Conservation (phyloP, 2,113 vertebrate genomes). For the Tragelaphus buxtoni region DNA sequence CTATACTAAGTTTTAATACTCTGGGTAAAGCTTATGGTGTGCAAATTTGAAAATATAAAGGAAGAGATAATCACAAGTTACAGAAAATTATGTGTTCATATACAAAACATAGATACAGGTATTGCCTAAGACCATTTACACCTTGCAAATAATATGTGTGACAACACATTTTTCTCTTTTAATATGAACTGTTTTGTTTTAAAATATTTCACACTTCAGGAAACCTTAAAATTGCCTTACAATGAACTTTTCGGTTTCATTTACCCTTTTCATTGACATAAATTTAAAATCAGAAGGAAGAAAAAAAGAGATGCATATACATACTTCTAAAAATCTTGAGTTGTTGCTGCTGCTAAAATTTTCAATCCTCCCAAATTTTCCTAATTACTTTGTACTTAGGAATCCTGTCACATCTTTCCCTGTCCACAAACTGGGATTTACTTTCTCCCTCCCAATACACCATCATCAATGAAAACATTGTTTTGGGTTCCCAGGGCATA, state of each 20-base stretch:
- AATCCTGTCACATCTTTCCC: slow-evolving; percentile 71
- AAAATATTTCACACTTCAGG: background rate
- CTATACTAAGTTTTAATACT: background rate
- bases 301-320: background rate
- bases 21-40: background rate
- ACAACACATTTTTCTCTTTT: background rate
- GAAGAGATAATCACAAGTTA: background rate
- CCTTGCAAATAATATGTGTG: background rate
- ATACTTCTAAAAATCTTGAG: background rate
- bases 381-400: slow-evolving; percentile 54
- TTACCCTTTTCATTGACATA: background rate
- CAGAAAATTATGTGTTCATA: background rate
- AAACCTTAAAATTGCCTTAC: background rate
- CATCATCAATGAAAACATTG: slow-evolving; percentile 69
- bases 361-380: slow-evolving; percentile 29
- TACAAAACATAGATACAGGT: background rate
- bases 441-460: slow-evolving; percentile 45
- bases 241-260: background rate
- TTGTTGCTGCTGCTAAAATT: background rate
- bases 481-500: slow-evolving; percentile 50
- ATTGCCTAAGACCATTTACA: background rate
- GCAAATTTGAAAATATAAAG: background rate
- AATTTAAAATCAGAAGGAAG: background rate
- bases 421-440: slow-evolving; percentile 70
- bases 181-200: background rate